Evolutionary conservation across 1,140 invertebrate species (phyloP).

Genomic region (Drosophila erecta): DNA sequence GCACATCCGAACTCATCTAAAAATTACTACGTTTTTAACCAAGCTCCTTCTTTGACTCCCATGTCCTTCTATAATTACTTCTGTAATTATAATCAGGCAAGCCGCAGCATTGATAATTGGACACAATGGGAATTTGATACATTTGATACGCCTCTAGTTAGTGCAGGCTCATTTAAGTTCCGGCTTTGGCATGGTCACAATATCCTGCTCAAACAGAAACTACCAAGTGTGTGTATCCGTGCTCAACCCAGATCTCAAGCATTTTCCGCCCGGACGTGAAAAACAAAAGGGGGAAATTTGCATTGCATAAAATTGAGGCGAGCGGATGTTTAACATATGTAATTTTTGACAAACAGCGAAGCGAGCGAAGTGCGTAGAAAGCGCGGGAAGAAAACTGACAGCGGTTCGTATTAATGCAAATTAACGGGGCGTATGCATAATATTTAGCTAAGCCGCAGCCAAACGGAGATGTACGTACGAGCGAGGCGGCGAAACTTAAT

Average conservation of each 20-base stretch:
- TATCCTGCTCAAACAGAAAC: background rate
- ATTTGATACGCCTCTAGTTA: background rate
- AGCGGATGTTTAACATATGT: constrained; percentile 75
- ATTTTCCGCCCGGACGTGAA: constrained; percentile 27
- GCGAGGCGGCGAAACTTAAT: constrained; percentile 69
- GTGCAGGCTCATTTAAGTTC: background rate
- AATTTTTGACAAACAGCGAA: constrained; percentile 64
- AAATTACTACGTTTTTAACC: too few species aligned
- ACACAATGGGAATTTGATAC: constrained; percentile 4
- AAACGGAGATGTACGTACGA: constrained; percentile 21
- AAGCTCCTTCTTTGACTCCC: too few species aligned
- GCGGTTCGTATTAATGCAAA: constrained; percentile 73
- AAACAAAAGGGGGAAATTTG: constrained; percentile 41
- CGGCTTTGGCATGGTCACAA: background rate
- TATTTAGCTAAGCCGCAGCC: constrained; percentile 72
- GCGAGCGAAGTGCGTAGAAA: constrained; percentile 15
- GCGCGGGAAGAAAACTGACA: constrained; percentile 27
- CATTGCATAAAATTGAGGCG: constrained; percentile 62
- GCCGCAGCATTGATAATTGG: background rate
- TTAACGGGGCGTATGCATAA: constrained; percentile 81
- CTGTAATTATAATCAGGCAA: too few species aligned
- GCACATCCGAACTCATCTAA: too few species aligned
- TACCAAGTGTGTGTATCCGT: constrained; percentile 11
- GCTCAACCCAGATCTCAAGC: constrained; percentile 54
- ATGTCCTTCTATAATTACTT: background rate